Base-by-base conservation (phyloP, 2,888 invertebrate genomes). In the Volucella zonaria region DNA sequence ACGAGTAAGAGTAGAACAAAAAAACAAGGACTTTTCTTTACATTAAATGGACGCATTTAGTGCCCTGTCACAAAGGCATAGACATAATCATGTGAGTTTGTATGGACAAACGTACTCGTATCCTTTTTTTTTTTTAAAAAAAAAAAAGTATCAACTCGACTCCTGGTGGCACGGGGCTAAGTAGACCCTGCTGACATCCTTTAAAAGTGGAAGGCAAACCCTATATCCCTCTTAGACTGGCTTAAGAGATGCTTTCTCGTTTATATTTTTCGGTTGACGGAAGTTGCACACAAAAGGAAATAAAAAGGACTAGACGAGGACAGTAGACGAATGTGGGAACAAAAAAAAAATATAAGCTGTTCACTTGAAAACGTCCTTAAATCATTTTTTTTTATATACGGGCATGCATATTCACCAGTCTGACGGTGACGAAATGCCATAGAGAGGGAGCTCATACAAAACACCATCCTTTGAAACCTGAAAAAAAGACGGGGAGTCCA, bases 1-100 rank as follows among this genome's bases (percentile, higher is more conserved):
- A 31, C 31, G 31, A 15, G 40, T 11, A 51, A 42, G 51, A 38
- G 42, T 47, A 3, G 31, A 38, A 49, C 9, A 43, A 42, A 15
- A n/a, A 51, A 15, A 6, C 66, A 64, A 77, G 70, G 62, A 56
- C 62, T 64, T 54, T 47, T 61, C 68, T 62, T 62, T 49, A 62
- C 45, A 68, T 56, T 62, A 31, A 78, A 64, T 70, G 66, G 59
- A 47, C 38, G 52, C 66, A 73, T 45, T 73, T 52, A 64, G 59
- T 45, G 51, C 43, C 14, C 59, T 51, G 12, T 42, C 6, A 56
- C 42, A 58, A 68, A 43, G 43, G 43, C 68, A 68, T 67, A 54
- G 31, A 31, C 43, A 68, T 54, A 66, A 51, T 66, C 40, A 68
- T 56, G 6, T 31, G 31, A 31, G 31, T 31, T 31, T 31, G 31